A percentile compares a stretch with the other conserved stretches of the same genome.
These are phyloP conservation scores for Thymallus thymallus DNA, from an alignment of 2,113 vertebrate genomes.

Conservation along the genomic window DNA sequence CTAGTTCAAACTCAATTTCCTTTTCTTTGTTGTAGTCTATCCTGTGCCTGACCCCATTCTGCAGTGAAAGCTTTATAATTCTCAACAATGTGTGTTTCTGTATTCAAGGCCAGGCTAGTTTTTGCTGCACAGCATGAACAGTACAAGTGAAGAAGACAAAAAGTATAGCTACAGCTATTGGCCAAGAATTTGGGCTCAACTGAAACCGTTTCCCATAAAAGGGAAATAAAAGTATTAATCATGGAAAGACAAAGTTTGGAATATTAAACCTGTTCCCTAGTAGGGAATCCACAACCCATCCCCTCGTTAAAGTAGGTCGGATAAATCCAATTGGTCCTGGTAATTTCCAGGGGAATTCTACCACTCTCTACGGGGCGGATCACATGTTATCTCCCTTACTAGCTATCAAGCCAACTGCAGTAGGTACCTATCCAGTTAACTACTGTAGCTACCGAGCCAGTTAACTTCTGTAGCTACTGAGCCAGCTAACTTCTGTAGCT, in stretches of 20 bases:
- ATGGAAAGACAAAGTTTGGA: not conserved
- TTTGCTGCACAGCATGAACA: not conserved
- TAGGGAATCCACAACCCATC: not conserved
- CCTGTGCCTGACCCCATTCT: slow-evolving; percentile 16
- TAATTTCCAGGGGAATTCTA: not conserved
- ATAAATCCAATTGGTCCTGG: not conserved
- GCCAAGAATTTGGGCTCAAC: not conserved
- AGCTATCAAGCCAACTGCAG: too few species aligned
- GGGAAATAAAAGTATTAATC: not conserved
- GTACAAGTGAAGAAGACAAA: not conserved
- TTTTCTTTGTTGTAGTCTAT: not conserved
- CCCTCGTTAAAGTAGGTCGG: not conserved
- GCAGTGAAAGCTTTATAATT: slow-evolving; percentile 2
- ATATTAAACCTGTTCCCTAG: not conserved
- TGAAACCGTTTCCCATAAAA: not conserved
- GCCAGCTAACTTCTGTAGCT: too few species aligned
- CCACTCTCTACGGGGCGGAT: too few species aligned
- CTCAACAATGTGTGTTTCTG: slow-evolving; percentile 4
- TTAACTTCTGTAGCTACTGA: too few species aligned
- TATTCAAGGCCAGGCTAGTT: slow-evolving; percentile 5
- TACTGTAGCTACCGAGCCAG: too few species aligned
- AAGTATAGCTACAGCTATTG: not conserved
- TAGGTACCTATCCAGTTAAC: too few species aligned
- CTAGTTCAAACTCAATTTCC: not conserved
- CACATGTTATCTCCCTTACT: too few species aligned